These are phyloP conservation scores for Sterna hirundo DNA, from an alignment of 2,113 vertebrate species.

Conservation along the genomic window DNA sequence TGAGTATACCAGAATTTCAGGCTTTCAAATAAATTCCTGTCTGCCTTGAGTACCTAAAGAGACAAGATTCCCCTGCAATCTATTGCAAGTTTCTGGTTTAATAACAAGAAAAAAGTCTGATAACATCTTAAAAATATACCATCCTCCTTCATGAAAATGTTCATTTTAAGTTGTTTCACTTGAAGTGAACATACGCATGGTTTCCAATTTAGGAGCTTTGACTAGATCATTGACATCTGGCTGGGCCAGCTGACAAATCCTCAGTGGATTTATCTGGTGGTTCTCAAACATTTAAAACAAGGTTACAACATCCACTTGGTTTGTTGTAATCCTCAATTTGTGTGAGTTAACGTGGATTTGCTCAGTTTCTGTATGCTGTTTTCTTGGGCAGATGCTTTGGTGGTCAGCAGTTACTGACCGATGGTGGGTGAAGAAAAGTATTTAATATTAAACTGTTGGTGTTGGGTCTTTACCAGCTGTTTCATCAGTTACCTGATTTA, in stretches of 20 bases:
- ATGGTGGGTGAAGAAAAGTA: neutral
- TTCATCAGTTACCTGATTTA: neutral
- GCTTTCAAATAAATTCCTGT: neutral
- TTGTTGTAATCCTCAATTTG: neutral
- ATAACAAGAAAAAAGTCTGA: neutral
- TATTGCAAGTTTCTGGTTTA: neutral
- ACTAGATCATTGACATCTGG: neutral
- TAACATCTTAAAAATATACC: neutral
- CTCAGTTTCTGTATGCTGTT: neutral
- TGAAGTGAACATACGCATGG: neutral
- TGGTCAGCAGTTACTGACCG: neutral
- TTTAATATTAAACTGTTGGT: neutral
- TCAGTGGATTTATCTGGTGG: neutral
- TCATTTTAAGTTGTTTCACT: neutral
- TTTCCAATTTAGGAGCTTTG: neutral
- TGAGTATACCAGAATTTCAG: neutral
- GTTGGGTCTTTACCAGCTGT: neutral
- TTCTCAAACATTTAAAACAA: neutral
- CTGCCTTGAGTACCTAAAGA: neutral
- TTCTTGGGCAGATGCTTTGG: neutral
- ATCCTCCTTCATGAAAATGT: neutral
- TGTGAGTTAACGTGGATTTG: neutral
- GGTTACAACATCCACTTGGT: neutral
- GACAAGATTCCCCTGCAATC: neutral
- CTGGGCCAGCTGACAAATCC: neutral